Evolutionary conservation across 2,888 invertebrate species (phyloP).

Genomic region (Oscheius sp.): DNA sequence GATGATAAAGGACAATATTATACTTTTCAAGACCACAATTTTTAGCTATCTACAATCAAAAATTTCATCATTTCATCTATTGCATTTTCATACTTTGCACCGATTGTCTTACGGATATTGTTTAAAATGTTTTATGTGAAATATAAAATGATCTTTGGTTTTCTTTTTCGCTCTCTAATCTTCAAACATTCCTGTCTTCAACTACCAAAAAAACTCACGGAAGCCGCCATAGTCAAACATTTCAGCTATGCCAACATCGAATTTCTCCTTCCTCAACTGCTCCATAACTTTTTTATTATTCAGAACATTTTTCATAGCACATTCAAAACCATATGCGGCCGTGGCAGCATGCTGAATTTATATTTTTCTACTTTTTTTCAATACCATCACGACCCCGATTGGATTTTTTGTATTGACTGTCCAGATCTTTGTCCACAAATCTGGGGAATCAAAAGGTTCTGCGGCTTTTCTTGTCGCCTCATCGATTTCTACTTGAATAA

Average conservation of each 20-base stretch:
- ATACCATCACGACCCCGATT: background rate
- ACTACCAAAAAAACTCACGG: background rate
- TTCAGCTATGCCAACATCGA: conserved; percentile 25
- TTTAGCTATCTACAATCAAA: no score
- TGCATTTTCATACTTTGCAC: background rate
- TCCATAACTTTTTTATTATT: conserved; percentile 7
- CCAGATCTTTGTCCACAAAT: conserved; percentile 18
- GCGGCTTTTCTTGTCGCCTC: background rate
- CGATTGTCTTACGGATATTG: background rate
- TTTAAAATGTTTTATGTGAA: background rate
- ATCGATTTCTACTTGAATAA: background rate
- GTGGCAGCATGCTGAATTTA: background rate
- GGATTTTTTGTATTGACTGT: conserved; percentile 22
- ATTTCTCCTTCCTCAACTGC: conserved; percentile 8
- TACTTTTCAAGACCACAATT: no score
- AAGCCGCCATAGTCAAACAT: conserved; percentile 23
- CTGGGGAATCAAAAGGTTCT: background rate
- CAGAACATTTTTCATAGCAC: conserved; percentile 3
- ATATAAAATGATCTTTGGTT: background rate
- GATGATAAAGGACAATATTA: no score
- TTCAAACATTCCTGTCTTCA: background rate
- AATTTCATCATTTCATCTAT: no score
- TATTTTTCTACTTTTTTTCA: background rate
- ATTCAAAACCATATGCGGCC: background rate
- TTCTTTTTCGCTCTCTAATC: background rate